Evolutionary conservation across 30 jellyfish, hydroid and myxozoan genomes (phyloP).

Genomic region (Hydra vulgaris): DNA sequence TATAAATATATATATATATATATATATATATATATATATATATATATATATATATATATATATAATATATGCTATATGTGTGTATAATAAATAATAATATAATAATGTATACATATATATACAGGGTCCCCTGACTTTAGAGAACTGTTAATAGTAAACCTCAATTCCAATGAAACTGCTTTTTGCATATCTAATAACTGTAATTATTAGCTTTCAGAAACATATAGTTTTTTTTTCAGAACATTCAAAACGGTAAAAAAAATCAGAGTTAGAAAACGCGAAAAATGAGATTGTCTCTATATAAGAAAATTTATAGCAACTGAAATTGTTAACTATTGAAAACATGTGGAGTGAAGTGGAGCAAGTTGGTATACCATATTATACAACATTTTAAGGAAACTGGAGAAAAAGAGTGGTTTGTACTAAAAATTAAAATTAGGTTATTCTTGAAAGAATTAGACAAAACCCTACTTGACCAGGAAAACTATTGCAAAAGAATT

Average conservation of each 20-base stretch:
- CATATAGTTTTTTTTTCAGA: not conserved
- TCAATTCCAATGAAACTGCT: too few species aligned
- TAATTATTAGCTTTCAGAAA: not conserved
- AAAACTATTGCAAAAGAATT: not conserved
- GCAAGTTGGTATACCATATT: not conserved
- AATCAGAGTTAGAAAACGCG: not conserved
- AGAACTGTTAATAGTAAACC: too few species aligned
- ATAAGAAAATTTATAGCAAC: not conserved
- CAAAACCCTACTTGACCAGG: not conserved
- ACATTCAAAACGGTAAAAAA: too few species aligned
- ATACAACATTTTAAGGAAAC: not conserved
- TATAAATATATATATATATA: too few species aligned
- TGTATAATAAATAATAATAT: too few species aligned
- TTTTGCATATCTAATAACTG: too few species aligned
- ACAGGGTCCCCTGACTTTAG: too few species aligned
- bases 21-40: too few species aligned
- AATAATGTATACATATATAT: too few species aligned
- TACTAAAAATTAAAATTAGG: not conserved
- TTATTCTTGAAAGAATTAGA: not conserved
- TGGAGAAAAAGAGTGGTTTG: not conserved
- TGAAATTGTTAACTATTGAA: not conserved
- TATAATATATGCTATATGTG: too few species aligned
- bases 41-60: too few species aligned
- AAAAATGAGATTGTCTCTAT: not conserved
- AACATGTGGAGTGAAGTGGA: not conserved